These are phyloP conservation scores for Zaprionus davidi DNA, from an alignment of 1,140 invertebrate species.

Conservation along the genomic window DNA sequence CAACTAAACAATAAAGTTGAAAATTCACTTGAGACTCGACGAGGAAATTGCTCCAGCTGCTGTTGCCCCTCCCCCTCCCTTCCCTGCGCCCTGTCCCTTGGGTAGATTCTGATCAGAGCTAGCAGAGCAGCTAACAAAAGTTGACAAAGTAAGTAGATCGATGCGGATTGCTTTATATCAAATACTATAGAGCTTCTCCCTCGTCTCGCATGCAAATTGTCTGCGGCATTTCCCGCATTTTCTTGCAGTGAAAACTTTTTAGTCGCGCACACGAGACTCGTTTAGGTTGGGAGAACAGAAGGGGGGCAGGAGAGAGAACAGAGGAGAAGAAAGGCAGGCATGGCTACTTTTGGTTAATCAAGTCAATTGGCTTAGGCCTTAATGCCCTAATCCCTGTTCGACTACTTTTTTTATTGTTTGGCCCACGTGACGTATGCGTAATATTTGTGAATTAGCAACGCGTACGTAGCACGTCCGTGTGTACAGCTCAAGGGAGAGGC, in stretches of 20 bases:
- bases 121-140: slow-evolving; percentile 22
- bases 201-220: slow-evolving; percentile 38
- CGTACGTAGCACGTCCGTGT: slow-evolving; percentile 31
- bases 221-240: slow-evolving; percentile 36
- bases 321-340: not conserved
- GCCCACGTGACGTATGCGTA: slow-evolving; percentile 37
- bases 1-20: slow-evolving; percentile 75
- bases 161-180: slow-evolving; percentile 44
- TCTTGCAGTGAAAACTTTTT: slow-evolving; percentile 22
- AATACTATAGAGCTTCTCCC: not conserved
- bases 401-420: not conserved
- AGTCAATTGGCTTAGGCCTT: slow-evolving; percentile 33
- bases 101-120: slow-evolving; percentile 37
- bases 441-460: slow-evolving; percentile 15
- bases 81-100: slow-evolving; percentile 9
- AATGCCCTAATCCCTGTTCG: slow-evolving; percentile 21
- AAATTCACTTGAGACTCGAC: slow-evolving; percentile 57
- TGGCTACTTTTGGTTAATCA: slow-evolving; percentile 33
- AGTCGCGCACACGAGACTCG: slow-evolving; percentile 7
- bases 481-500: not conserved
- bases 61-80: slow-evolving; percentile 17
- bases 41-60: slow-evolving; percentile 45
- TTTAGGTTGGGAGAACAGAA: not conserved
- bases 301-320: not conserved
- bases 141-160: slow-evolving; percentile 47